phyloP scores from a whole-genome alignment of 2,888 invertebrate genomes.

The Anthrax anthrax region DNA sequence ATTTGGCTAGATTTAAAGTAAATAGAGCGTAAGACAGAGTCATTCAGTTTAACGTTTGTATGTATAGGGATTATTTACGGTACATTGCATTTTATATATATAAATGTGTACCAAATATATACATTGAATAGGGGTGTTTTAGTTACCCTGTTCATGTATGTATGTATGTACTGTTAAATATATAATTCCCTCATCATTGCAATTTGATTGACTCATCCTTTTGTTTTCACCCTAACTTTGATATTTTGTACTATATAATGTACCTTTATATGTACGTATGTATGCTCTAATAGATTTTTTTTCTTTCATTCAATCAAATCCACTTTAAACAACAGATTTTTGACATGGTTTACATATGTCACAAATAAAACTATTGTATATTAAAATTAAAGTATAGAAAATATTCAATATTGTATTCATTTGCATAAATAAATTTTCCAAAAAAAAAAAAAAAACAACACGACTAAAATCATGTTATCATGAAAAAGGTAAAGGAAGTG shows the following conservation, averaged over 20 bases:
- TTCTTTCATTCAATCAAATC: background rate
- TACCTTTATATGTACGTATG: no score
- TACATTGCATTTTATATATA: constrained; percentile 11
- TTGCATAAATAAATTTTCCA: no score
- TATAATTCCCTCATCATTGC: constrained; percentile 20
- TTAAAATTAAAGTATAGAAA: background rate
- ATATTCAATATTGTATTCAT: background rate
- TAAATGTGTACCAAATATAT: constrained; percentile 12
- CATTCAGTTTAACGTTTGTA: constrained; percentile 1
- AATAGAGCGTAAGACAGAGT: constrained; percentile 12
- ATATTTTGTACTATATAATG: background rate
- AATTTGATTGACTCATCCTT: constrained; percentile 23
- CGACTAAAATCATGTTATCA: no score
- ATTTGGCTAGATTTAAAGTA: constrained; percentile 5
- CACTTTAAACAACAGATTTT: constrained; percentile 1
- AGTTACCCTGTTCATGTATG: no score
- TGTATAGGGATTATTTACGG: constrained; percentile 14
- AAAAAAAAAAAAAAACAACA: no score
- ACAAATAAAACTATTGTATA: constrained; percentile 6
- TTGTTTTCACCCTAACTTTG: constrained; percentile 11
- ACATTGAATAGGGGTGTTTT: constrained; percentile 10
- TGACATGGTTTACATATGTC: constrained; percentile 15
- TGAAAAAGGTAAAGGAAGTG: no score
- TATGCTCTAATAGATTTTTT: no score
- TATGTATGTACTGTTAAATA: no score